phyloP scores from a whole-genome alignment of 1,140 invertebrate genomes.

The Protaetia brevitarsis region DNA sequence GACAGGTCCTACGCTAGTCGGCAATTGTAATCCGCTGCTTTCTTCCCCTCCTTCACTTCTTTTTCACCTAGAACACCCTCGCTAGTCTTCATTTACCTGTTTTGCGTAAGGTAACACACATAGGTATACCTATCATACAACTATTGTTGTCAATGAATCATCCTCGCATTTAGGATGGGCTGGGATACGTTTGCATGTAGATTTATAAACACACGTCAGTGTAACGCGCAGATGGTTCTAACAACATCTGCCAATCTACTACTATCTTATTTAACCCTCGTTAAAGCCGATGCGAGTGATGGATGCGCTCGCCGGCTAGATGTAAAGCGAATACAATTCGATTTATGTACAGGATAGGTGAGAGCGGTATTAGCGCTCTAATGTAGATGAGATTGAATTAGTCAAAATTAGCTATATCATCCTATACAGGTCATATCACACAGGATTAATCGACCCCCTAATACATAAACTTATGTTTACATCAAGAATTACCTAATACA shows the following conservation, averaged over 20 bases:
- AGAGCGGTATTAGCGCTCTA: background rate
- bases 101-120: too few relatives aligned
- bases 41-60: conserved; percentile 3
- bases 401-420: conserved; percentile 4
- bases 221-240: conserved; percentile 4
- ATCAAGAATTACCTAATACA: too few relatives aligned
- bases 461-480: too few relatives aligned
- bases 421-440: background rate
- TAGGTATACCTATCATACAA: too few relatives aligned
- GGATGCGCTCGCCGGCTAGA: background rate
- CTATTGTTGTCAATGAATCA: conserved; percentile 5
- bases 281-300: conserved; percentile 2
- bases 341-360: background rate
- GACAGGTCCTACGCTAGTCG: conserved; percentile 6
- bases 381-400: background rate
- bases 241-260: conserved; percentile 8
- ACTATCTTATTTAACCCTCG: conserved; percentile 14
- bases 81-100: background rate
- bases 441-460: background rate
- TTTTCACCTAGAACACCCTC: background rate
- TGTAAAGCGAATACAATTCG: conserved; percentile 3
- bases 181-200: background rate
- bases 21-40: background rate
- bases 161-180: background rate
- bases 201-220: background rate